Base-by-base conservation (phyloP, 1,140 invertebrate species). In the Philotrypesis tridentata region DNA sequence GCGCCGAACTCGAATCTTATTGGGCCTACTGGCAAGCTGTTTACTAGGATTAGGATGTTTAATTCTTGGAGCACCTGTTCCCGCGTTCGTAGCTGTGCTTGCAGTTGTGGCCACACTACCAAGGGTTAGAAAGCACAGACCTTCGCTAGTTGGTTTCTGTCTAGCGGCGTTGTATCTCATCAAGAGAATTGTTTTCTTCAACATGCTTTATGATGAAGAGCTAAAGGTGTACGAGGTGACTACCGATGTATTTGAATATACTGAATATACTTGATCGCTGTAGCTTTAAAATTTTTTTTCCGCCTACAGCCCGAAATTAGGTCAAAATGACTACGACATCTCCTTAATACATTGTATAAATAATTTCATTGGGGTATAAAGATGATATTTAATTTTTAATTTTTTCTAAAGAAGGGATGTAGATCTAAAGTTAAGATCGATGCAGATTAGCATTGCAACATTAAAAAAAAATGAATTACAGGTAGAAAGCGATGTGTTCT, bases 401-500 rank as follows among this genome's bases (percentile, higher is more conserved):
- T n/a, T n/a, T n/a, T n/a, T n/a, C n/a, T n/a, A n/a, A n/a, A n/a
- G n/a, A n/a, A n/a, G n/a, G n/a, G n/a, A n/a, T n/a, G n/a, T n/a
- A n/a, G n/a, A n/a, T n/a, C n/a, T n/a, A n/a, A n/a, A n/a, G n/a
- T n/a, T n/a, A n/a, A n/a, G n/a, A n/a, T n/a, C n/a, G n/a, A n/a
- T n/a, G n/a, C n/a, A n/a, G n/a, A n/a, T n/a, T n/a, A n/a, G 33
- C 4, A 37, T 37, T 37, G 33, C 5, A 7, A 63, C 2, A 63
- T 4, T 25, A 6, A 25, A 0, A 17, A 65, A 11, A 29, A 65
- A 27, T 25, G 12, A 14, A 27, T 65, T 65, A 27, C 91, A 98
- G 97, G 89, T 97, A 81, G 91, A 94, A 48, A 95, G 95, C 67
- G 96, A 97, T 88, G 90, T 94, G 68, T 91, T 97, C 1, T 94